A percentile compares a stretch with the other conserved stretches of the same genome.
phyloP scores from a whole-genome alignment of 2,113 vertebrate species.

The Crotalus helleri region DNA sequence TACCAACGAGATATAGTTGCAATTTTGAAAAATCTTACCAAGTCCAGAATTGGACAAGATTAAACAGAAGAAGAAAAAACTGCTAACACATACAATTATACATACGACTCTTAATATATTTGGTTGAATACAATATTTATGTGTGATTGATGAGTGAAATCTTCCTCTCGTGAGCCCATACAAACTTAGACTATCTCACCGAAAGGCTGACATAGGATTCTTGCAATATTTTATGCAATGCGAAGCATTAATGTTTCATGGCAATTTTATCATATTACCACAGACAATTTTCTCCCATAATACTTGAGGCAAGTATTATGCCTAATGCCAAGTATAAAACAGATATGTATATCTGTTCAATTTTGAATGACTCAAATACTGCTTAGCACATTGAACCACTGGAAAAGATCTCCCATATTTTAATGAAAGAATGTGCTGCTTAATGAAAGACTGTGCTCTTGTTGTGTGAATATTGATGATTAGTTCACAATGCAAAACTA shows the following conservation, averaged over 20 bases:
- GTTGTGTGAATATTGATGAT: constrained; percentile 1
- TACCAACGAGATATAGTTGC: background rate
- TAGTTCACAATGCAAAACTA: background rate
- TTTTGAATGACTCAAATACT: background rate
- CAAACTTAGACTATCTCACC: background rate
- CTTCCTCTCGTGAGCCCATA: background rate
- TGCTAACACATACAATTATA: background rate
- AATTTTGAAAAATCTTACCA: too few species aligned
- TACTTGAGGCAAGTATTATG: background rate
- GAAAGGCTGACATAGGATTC: background rate
- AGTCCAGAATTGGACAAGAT: too few species aligned
- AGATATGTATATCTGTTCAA: background rate
- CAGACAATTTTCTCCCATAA: constrained; percentile 1
- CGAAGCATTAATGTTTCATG: constrained; percentile 6
- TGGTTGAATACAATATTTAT: background rate
- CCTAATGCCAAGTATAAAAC: background rate
- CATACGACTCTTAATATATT: background rate
- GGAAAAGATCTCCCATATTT: background rate
- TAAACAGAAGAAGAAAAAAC: too few species aligned
- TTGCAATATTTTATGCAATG: background rate
- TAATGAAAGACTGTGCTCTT: constrained; percentile 4
- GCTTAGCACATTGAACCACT: constrained; percentile 23
- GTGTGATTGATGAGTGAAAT: background rate
- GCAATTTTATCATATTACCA: constrained; percentile 14
- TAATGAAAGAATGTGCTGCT: background rate